Conservation (phyloP, 2,113 vertebrate species). For the Typhlomys cinereus region DNA sequence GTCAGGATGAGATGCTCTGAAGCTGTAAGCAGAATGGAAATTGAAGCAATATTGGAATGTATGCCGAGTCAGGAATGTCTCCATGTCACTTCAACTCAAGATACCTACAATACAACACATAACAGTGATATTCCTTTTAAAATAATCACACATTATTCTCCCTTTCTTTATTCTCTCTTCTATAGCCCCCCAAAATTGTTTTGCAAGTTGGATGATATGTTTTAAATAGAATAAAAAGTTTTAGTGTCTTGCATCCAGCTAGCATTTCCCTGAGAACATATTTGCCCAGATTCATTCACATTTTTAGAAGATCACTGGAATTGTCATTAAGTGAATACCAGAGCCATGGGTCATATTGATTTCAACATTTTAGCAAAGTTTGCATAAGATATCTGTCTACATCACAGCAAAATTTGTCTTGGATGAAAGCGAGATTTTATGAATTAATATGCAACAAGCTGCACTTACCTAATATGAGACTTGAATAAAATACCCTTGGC, state of each 20-base stretch:
- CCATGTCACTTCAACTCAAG: neutral
- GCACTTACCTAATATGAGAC: slow-evolving; percentile 19
- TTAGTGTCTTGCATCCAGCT: slow-evolving; percentile 3
- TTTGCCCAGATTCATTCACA: neutral
- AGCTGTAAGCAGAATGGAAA: neutral
- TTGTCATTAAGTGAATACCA: neutral
- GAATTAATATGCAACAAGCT: neutral
- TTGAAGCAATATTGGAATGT: neutral
- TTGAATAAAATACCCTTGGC: slow-evolving; percentile 4
- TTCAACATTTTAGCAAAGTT: slow-evolving; percentile 20
- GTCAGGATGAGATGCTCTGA: neutral
- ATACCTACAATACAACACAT: neutral
- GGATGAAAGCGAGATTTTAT: neutral
- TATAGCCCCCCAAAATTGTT: neutral
- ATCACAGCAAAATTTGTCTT: neutral
- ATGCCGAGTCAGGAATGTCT: no score
- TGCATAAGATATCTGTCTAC: neutral
- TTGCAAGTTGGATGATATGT: neutral
- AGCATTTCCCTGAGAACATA: slow-evolving; percentile 25
- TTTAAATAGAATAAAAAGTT: neutral
- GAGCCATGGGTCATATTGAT: neutral
- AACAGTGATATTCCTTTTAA: neutral
- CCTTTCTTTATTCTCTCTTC: neutral
- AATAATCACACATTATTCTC: neutral
- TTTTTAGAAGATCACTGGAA: neutral